Percentiles rank a stretch among this genome's conserved stretches.
phyloP scores from a whole-genome alignment of 2,113 vertebrate genomes.

The Stegastes partitus region DNA sequence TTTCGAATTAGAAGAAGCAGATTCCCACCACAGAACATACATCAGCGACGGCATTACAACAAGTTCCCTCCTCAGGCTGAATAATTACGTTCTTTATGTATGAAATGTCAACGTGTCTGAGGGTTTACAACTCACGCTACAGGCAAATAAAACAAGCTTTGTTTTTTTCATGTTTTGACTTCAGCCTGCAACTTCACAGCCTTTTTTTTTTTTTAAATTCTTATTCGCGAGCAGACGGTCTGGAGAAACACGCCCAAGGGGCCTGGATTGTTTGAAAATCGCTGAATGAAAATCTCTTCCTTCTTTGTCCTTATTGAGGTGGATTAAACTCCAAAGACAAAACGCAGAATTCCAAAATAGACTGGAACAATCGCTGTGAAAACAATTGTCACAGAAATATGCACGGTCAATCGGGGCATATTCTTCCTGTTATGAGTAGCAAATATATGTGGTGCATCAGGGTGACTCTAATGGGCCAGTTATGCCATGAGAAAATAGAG shows the following conservation, averaged over 20 bases:
- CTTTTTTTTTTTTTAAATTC: conserved; percentile 23
- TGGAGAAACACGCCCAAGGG: conserved; percentile 16
- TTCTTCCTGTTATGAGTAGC: conserved; percentile 79
- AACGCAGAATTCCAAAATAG: conserved; percentile 70
- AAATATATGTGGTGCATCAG: conserved; percentile 73
- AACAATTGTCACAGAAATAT: conserved; percentile 78
- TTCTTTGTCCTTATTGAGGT: conserved; percentile 55
- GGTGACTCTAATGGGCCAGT: conserved; percentile 73
- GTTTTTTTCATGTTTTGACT: not conserved
- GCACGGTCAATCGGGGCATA: conserved; percentile 46
- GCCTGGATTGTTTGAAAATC: conserved; percentile 53
- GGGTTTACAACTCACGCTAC: not conserved
- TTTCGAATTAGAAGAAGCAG: not conserved
- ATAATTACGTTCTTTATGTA: not conserved
- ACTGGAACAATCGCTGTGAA: conserved; percentile 71
- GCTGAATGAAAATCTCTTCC: conserved; percentile 41
- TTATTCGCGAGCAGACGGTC: not conserved
- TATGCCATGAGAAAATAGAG: conserved; percentile 71
- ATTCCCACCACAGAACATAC: not conserved
- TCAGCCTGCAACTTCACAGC: not conserved
- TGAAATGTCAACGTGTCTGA: not conserved
- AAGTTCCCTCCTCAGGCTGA: not conserved
- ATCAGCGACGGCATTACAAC: too few species aligned
- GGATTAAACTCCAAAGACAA: conserved; percentile 61
- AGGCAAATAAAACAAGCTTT: not conserved